These are phyloP conservation scores for Galaxea fascicularis DNA, from an alignment of 92 coral and sea anemone species.

Conservation along the genomic window DNA sequence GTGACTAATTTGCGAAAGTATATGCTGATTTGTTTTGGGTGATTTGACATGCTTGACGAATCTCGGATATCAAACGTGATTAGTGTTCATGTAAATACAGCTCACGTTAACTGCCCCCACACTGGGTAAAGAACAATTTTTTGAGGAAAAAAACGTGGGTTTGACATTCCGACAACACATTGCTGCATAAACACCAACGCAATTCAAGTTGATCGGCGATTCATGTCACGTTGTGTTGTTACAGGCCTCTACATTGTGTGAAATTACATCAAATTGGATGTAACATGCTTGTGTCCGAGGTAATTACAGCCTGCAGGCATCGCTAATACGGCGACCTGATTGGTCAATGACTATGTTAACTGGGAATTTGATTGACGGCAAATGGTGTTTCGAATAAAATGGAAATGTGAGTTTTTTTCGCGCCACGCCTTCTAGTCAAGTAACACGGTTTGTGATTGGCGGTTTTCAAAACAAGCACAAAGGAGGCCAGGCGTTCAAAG, in stretches of 20 bases:
- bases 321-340: constrained; percentile 39
- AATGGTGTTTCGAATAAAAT: constrained; percentile 73
- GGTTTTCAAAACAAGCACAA: constrained; percentile 59
- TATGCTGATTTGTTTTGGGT: constrained; percentile 35
- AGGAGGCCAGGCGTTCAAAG: constrained; percentile 61
- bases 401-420: constrained; percentile 74
- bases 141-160: not conserved
- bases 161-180: not conserved
- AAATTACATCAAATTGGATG: constrained; percentile 42
- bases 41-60: constrained; percentile 36
- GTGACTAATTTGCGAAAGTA: constrained; percentile 20
- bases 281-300: constrained; percentile 44
- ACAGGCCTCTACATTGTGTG: constrained; percentile 7
- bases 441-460: constrained; percentile 78
- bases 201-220: constrained; percentile 28
- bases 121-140: not conserved
- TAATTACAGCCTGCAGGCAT: constrained; percentile 48
- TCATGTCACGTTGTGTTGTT: constrained; percentile 44
- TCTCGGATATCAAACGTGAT: constrained; percentile 35
- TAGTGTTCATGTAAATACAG: constrained; percentile 6
- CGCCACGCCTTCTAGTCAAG: constrained; percentile 75
- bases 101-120: not conserved
- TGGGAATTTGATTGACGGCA: constrained; percentile 83
- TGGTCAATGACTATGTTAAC: constrained; percentile 49
- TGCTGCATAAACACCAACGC: constrained; percentile 2